Base-by-base conservation (phyloP, 2,888 invertebrate genomes). In the Chrysopilus asiliformis region DNA sequence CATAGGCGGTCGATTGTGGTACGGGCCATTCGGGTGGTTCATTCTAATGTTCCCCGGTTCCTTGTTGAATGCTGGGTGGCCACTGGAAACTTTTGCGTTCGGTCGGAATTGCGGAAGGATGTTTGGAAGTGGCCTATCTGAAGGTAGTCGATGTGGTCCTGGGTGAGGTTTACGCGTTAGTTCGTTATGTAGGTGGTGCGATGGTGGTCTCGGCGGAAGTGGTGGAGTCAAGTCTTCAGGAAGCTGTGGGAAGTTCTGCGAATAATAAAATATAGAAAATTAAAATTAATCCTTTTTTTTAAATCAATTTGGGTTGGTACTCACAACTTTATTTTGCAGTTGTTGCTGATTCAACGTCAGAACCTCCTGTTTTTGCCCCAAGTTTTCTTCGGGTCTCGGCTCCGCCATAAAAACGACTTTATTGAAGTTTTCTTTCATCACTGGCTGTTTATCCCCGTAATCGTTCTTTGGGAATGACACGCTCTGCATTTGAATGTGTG, bases 81-180 rank as follows among this genome's bases (percentile, higher is more conserved):
- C 70, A 39, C 61, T 64, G 1, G 68, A 67, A 3, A 68, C 57
- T 47, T 74, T 72, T 2, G 73, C 72, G 47, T 76, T 78, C 0
- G 79, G 79, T 20, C 79, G 65, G 47, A 79, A 79, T 49, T 79
- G 79, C 1, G 79, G 79, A 16, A 79, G 53, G 48, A 79, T 79
- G 48, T 79, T 79, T 2, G 79, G 79, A 28, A 75, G 51, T 37
- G 60, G 51, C 2, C 48, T 49, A 36, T 53, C 55, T 3, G 51
- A 48, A 40, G 48, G 52, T 3, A 52, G 53, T 4, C 53, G 48
- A 18, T 46, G 45, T 26, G 51, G 48, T 14, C 52, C 51, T 1
- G 48, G 46, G 15, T 52, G 42, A 0, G 56, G 49, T 26, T 61
- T 44, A 4, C 41, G 39, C 7, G 36, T 36, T 13, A 41, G 41